These are phyloP conservation scores for Columba guinea DNA, from an alignment of 2,797 vertebrate genomes.

Conservation along the genomic window DNA sequence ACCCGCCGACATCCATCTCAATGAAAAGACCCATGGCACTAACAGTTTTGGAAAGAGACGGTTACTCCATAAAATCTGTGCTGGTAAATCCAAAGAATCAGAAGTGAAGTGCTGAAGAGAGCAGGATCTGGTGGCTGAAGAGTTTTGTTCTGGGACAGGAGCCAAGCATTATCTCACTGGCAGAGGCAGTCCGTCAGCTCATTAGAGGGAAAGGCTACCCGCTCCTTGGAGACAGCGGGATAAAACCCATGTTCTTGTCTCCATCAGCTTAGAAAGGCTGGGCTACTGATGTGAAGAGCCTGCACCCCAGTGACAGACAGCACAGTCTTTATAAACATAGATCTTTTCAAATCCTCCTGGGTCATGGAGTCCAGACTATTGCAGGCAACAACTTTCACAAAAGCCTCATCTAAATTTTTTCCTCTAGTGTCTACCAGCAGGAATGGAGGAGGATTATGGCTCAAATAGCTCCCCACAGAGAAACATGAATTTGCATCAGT, in stretches of 20 bases:
- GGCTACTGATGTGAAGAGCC: not conserved
- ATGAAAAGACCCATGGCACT: not conserved
- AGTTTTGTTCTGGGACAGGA: not conserved
- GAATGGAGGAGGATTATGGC: not conserved
- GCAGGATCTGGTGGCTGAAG: not conserved
- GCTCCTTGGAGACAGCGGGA: not conserved
- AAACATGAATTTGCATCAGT: not conserved
- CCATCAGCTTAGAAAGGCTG: not conserved
- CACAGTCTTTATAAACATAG: not conserved
- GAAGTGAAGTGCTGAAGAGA: not conserved
- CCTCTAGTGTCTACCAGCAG: not conserved
- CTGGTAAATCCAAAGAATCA: not conserved
- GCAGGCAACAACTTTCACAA: not conserved
- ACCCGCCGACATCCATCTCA: not conserved
- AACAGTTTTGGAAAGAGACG: rapidly evolving
- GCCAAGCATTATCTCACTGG: not conserved
- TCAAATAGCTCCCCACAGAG: not conserved
- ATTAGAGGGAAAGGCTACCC: not conserved
- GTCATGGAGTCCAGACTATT: not conserved
- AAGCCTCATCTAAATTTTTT: not conserved
- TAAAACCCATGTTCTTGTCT: not conserved
- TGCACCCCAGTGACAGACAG: not conserved
- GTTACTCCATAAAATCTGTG: not conserved
- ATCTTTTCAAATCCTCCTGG: not conserved
- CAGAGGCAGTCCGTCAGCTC: not conserved